Percentiles rank a stretch among this genome's conserved stretches.
phyloP scores from a whole-genome alignment of 1,140 invertebrate genomes.

The Anoplophora glabripennis region DNA sequence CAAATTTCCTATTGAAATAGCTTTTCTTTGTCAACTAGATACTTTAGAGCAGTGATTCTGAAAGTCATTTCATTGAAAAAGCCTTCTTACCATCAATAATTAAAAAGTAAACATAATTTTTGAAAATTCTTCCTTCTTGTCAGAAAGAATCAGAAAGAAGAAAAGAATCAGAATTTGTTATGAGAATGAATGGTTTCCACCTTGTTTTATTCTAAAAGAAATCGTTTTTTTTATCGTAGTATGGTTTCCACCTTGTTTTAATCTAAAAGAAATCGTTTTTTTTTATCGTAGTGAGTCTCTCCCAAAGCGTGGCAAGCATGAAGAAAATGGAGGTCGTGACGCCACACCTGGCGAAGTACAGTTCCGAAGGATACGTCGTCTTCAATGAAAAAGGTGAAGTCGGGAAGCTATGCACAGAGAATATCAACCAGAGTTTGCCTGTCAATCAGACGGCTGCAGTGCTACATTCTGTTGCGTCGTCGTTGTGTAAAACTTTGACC shows the following conservation, averaged over 20 bases:
- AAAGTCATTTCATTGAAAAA: too few species aligned
- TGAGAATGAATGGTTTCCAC: too few species aligned
- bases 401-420: conserved; percentile 78
- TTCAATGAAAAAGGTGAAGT: conserved; percentile 79
- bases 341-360: conserved; percentile 66
- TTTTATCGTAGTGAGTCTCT: conserved; percentile 63
- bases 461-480: conserved; percentile 67
- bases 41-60: too few species aligned
- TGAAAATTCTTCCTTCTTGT: too few species aligned
- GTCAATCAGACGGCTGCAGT: conserved; percentile 54
- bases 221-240: too few species aligned
- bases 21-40: too few species aligned
- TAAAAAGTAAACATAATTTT: too few species aligned
- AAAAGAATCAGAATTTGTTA: too few species aligned
- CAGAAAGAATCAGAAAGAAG: too few species aligned
- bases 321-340: conserved; percentile 56
- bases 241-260: not conserved
- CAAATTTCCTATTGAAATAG: too few species aligned
- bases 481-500: conserved; percentile 70
- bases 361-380: conserved; percentile 71
- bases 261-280: conserved; percentile 14
- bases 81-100: too few species aligned
- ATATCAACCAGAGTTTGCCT: conserved; percentile 59
- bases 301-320: conserved; percentile 61
- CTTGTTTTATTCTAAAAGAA: too few species aligned